These are phyloP conservation scores for Pantala flavescens DNA, from an alignment of 1,140 invertebrate species.

Conservation along the genomic window DNA sequence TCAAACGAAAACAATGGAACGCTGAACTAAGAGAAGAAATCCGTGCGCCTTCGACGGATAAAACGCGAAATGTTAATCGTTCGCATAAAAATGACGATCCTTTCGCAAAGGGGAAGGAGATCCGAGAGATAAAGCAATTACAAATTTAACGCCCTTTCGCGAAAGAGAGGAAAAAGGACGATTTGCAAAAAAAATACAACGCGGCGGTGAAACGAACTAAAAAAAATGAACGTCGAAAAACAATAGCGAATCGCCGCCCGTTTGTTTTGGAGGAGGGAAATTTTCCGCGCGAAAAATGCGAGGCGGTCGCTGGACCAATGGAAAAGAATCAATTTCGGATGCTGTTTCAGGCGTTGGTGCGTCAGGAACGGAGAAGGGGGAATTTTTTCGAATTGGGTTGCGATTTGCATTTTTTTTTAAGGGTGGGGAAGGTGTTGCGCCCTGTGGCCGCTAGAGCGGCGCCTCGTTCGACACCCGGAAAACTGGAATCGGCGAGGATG, in stretches of 20 bases:
- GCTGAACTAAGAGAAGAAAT: too few relatives aligned
- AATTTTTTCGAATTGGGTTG: too few relatives aligned
- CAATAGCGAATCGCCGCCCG: background rate
- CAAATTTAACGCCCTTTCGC: background rate
- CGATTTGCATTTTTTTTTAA: too few relatives aligned
- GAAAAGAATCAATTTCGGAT: background rate
- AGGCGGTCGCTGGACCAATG: background rate
- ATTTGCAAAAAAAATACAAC: too few relatives aligned
- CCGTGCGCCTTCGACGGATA: too few relatives aligned
- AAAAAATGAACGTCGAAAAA: background rate
- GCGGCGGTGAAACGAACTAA: background rate
- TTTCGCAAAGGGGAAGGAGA: background rate
- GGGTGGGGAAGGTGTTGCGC: too few relatives aligned
- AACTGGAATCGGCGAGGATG: too few relatives aligned
- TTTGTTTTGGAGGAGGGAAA: background rate
- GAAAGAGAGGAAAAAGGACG: background rate
- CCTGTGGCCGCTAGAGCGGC: too few relatives aligned
- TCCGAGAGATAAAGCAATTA: background rate
- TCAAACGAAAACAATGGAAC: too few relatives aligned
- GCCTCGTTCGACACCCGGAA: too few relatives aligned
- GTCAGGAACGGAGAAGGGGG: background rate
- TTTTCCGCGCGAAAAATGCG: constrained; percentile 4
- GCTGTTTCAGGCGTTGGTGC: background rate
- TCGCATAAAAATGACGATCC: too few relatives aligned
- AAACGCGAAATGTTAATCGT: too few relatives aligned